These are phyloP conservation scores for Ivindomyrus marchei DNA, from an alignment of 2,113 vertebrate species.

Conservation along the genomic window DNA sequence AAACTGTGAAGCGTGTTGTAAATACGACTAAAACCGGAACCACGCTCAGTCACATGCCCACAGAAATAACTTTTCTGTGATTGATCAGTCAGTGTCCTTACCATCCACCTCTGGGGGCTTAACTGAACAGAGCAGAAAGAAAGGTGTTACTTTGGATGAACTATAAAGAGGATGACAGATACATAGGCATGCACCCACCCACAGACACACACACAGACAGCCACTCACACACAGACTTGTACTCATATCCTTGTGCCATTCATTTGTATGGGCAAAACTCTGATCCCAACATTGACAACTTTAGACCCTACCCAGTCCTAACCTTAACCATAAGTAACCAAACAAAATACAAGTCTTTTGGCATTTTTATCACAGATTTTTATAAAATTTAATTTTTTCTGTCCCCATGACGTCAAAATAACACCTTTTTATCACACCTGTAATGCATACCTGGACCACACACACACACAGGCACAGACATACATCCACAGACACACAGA, in stretches of 20 bases:
- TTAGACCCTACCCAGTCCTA: too few relatives aligned
- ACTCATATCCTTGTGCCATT: too few relatives aligned
- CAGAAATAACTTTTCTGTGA: constrained; percentile 10
- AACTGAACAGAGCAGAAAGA: constrained; percentile 1
- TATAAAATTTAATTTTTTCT: too few relatives aligned
- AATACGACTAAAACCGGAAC: background rate
- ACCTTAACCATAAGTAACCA: too few relatives aligned
- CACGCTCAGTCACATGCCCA: constrained; percentile 15
- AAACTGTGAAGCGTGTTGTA: background rate
- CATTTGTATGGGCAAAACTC: too few relatives aligned
- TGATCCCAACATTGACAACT: too few relatives aligned
- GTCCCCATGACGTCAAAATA: too few relatives aligned
- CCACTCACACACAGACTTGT: background rate
- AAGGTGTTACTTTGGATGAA: background rate
- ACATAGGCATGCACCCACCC: background rate
- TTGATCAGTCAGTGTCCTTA: background rate
- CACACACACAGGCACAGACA: background rate
- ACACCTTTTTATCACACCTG: too few relatives aligned
- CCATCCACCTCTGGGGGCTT: constrained; percentile 8
- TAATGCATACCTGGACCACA: background rate
- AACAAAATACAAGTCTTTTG: too few relatives aligned
- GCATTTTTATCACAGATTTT: too few relatives aligned
- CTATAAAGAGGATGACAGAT: background rate
- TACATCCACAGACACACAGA: too few relatives aligned
- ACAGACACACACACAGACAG: constrained; percentile 4